phyloP scores from a whole-genome alignment of 2,113 vertebrate genomes.

The Narcine bancroftii region DNA sequence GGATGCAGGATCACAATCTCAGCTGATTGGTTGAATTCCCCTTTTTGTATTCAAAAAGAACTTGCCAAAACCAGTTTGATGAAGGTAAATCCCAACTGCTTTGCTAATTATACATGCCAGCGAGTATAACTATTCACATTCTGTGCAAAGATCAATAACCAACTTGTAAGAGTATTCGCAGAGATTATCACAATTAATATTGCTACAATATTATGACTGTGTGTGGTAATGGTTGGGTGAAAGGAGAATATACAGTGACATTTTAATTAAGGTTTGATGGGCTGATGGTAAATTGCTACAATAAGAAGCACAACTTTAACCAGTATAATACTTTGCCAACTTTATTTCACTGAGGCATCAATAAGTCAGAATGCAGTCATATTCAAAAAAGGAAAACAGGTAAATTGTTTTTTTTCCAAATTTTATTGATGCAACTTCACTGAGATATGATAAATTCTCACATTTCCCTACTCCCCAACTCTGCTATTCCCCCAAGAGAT shows the following conservation, averaged over 20 bases:
- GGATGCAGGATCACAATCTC: too few relatives aligned
- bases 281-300: background rate
- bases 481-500: background rate
- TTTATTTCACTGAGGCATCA: background rate
- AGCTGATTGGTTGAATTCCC: background rate
- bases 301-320: background rate
- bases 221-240: background rate
- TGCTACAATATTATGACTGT: background rate
- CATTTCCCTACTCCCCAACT: background rate
- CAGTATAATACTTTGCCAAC: conserved; percentile 15
- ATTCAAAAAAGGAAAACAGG: background rate
- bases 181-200: background rate
- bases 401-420: background rate
- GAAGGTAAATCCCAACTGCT: background rate
- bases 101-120: background rate
- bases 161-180: background rate
- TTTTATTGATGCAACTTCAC: background rate
- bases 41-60: background rate
- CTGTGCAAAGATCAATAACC: background rate
- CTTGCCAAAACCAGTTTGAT: background rate
- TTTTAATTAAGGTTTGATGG: background rate
- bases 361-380: background rate
- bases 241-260: background rate
- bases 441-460: background rate
- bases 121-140: background rate